Evolutionary conservation across 2,113 vertebrate species (phyloP), one percentile per base, ranked within the genome.

Genomic region (Toxotes jaculatrix): DNA sequence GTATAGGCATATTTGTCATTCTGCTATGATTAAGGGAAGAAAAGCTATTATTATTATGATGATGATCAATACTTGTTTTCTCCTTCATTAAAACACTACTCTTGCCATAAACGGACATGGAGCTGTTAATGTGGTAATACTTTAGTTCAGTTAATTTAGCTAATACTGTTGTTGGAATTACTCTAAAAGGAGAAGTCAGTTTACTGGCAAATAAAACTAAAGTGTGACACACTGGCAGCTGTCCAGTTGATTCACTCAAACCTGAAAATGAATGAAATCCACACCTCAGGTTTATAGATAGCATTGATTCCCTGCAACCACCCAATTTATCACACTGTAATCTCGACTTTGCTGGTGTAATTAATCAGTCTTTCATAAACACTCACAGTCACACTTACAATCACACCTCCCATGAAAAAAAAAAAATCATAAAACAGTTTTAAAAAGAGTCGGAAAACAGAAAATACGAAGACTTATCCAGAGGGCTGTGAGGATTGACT

Each of bases 331-430:
- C 66, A 34, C 63, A 42, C 77, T 32, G 19, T 84, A 65, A 72
- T 82, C 82, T 83, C 51, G 4, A 57, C 74, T 86, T 86, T 91
- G 93, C 93, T 94, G 92, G 93, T 94, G 92, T 90, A 63, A 84
- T 80, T 86, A 83, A 87, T 87, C 38, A 63, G 57, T 67, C 57
- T 75, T 69, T 82, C 4, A 21, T 47, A 68, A 76, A 82, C 49
- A 55, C 79, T 77, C 67, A 31, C 36, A 64, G 40, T 57, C 77
- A 59, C 77, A 60, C 73, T 3, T 17, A 66, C 65, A 42, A 51
- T 59, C 60, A 57, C 43, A 61, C 31, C 19, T 21, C 42, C 36
- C 32, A 17, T 7, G 8, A 51, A 19, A 23, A 31, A 34, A 64
- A 62, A 60, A 60, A 2, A 61, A 57, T 36, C 21, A 31, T 23